Evolutionary conservation across 2,888 invertebrate species (phyloP), one percentile per base, ranked within the genome.

Genomic region (Pristionchus arcanus): DNA sequence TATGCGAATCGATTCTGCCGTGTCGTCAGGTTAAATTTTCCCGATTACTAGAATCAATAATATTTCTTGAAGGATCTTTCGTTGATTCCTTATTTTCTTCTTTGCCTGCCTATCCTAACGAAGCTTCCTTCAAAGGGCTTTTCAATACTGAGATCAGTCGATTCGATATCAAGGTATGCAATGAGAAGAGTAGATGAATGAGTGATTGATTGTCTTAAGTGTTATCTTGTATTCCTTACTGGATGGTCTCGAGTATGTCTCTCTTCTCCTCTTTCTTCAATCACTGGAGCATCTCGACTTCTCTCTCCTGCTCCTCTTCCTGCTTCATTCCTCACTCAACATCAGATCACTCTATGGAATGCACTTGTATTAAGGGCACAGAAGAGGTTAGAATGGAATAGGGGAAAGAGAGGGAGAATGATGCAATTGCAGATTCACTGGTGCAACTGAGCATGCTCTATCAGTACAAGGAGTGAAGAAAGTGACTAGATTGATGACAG

Each of bases 151-250:
- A 89, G 5, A 11, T 77, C 49, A 77, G 53, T 42, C 31, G 81
- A 74, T 89, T 89, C 49, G 89, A 89, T 34, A 9, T 89, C 55
- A 89, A 89, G 89, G 89, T 89, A 81, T 5, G 2, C 63, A 59
- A 31, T 53, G 25, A 49, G 37, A 77, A 21, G 0, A 77, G 34
- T 37, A 3, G 25, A 77, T 77, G 49, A n/a, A 42, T 81, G 11
- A 66, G 13, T n/a, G 11, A 63, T 7, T 68, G 28, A n/a, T 31
- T 63, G 3, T 63, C 3, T 86, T 86, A 28, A 86, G 86, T 59
- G 63, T 49, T 86, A 86, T 28, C 66, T 86, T 9, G 7, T 86
- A 25, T 66, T 59, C n/a, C 66, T 86, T 5, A 49, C 34, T 16
- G 63, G 49, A 3, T 86, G 86, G 86, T 28, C 63, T 37, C 31